A percentile compares a stretch with the other conserved stretches of the same genome.
Conservation (phyloP, 2,113 vertebrate genomes). For the Elachura formosa region DNA sequence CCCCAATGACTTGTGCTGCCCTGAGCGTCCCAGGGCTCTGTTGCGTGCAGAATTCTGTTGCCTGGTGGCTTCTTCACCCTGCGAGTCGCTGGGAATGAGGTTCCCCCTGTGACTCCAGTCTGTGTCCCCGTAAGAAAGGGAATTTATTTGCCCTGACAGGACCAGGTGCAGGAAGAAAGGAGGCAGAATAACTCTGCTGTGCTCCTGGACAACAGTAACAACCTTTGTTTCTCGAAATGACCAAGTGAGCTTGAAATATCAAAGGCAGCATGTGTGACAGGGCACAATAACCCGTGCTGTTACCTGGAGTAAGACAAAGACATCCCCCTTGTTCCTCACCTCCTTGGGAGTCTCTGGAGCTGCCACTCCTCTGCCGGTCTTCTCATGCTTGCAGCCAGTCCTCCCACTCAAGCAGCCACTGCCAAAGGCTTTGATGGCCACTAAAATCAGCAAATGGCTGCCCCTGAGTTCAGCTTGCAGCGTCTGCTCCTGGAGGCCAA, state of each 20-base stretch:
- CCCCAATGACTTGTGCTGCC: neutral
- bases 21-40: rapidly evolving
- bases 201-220: neutral
- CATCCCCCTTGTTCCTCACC: rapidly evolving
- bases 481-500: neutral
- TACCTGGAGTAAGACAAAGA: neutral
- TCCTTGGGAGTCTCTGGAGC: rapidly evolving
- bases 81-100: neutral
- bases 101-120: neutral
- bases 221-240: neutral
- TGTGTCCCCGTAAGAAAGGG: neutral
- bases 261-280: neutral
- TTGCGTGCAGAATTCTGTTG: neutral
- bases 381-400: neutral
- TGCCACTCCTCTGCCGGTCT: rapidly evolving
- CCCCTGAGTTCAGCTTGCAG: neutral
- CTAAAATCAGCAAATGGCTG: neutral
- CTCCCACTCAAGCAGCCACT: neutral
- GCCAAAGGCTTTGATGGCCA: neutral
- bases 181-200: neutral
- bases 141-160: rapidly evolving
- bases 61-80: neutral
- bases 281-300: neutral
- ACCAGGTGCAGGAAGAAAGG: neutral
- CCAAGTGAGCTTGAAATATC: neutral